Evolutionary conservation across 2,113 vertebrate species (phyloP).

Genomic region (Nycticebus coucang): DNA sequence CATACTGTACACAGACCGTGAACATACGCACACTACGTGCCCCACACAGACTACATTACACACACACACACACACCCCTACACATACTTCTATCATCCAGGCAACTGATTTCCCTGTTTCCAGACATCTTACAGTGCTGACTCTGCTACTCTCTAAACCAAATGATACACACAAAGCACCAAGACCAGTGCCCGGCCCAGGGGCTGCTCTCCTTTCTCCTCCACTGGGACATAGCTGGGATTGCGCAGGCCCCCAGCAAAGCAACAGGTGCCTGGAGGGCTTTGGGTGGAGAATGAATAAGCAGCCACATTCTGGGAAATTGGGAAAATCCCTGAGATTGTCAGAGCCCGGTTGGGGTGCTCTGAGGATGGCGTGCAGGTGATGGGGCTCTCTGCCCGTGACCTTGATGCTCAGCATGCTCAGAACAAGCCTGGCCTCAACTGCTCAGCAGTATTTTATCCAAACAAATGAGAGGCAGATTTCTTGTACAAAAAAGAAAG

Average conservation of each 20-base stretch:
- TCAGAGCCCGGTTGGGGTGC: background rate
- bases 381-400: accelerated
- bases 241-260: background rate
- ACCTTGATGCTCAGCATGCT: accelerated
- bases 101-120: background rate
- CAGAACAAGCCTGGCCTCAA: background rate
- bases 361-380: accelerated
- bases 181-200: accelerated
- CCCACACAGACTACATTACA: background rate
- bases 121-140: background rate
- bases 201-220: background rate
- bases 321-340: background rate
- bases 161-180: background rate
- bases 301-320: accelerated
- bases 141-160: background rate
- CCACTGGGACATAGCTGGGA: background rate
- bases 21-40: background rate
- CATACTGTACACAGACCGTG: background rate
- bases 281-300: background rate
- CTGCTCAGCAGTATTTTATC: background rate
- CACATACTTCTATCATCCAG: background rate
- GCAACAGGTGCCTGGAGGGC: background rate
- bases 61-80: background rate
- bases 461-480: background rate
- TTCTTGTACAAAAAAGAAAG: background rate